Evolutionary conservation across 2,888 invertebrate genomes (phyloP).

Genomic region (Bedellia somnulentella): DNA sequence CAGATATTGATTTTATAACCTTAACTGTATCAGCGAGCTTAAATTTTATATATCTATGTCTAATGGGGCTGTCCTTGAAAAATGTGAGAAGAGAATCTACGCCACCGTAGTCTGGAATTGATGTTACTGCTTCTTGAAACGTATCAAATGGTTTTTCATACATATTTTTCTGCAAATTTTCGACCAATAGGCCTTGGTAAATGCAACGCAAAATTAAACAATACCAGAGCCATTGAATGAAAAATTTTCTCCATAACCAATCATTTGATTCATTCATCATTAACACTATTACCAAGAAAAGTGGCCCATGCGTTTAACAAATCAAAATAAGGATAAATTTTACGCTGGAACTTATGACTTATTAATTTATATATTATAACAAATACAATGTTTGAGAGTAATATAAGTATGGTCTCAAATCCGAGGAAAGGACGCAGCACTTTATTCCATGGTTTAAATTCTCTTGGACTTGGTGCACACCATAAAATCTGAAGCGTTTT

Average conservation of each 20-base stretch:
- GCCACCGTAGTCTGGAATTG: constrained; percentile 23
- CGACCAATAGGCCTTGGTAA: constrained; percentile 26
- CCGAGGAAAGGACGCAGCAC: constrained; percentile 24
- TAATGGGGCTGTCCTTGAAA: constrained; percentile 17
- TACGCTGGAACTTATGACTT: not conserved
- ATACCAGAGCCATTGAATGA: constrained; percentile 32
- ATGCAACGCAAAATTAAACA: constrained; percentile 27
- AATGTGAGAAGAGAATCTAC: constrained; percentile 13
- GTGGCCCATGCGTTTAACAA: constrained; percentile 19
- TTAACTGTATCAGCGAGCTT: constrained; percentile 11
- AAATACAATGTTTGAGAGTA: not conserved
- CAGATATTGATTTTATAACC: constrained; percentile 16
- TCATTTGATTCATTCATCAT: constrained; percentile 16
- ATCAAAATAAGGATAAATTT: too few relatives aligned
- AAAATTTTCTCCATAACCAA: constrained; percentile 19
- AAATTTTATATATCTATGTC: constrained; percentile 14
- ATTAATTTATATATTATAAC: not conserved
- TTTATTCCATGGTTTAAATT: constrained; percentile 22
- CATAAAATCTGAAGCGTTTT: constrained; percentile 18
- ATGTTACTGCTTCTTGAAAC: constrained; percentile 18
- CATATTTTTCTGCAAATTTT: constrained; percentile 19
- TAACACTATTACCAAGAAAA: constrained; percentile 25
- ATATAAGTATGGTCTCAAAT: not conserved
- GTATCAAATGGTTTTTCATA: constrained; percentile 20
- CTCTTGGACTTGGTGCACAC: constrained; percentile 22